These are phyloP conservation scores for Oscheius sp. DNA, from an alignment of 2,888 invertebrate genomes.

Conservation along the genomic window DNA sequence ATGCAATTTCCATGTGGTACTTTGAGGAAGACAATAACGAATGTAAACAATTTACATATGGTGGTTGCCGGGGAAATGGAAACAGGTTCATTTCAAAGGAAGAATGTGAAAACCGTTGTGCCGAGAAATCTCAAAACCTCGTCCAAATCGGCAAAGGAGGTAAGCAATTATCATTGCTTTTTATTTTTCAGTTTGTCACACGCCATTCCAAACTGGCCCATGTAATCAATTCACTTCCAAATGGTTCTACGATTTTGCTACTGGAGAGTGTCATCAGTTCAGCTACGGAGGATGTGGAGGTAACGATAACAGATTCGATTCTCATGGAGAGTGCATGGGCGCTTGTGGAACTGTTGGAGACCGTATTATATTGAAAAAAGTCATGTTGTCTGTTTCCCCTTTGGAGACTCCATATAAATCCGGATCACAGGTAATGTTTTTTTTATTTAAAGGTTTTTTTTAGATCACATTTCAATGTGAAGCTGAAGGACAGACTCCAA, in stretches of 20 bases:
- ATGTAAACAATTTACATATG: slow-evolving; percentile 65
- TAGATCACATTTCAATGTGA: slow-evolving; percentile 51
- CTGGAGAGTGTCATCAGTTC: slow-evolving; percentile 58
- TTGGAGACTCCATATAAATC: slow-evolving; percentile 26
- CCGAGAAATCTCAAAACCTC: slow-evolving; percentile 29
- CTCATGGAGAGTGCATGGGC: slow-evolving; percentile 45
- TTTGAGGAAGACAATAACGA: slow-evolving; percentile 43
- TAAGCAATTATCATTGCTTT: background rate
- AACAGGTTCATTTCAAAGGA: slow-evolving; percentile 39
- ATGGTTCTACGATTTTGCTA: slow-evolving; percentile 60
- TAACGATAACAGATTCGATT: slow-evolving; percentile 57
- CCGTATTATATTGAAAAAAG: slow-evolving; percentile 26
- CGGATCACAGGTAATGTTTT: slow-evolving; percentile 27
- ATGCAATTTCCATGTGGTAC: slow-evolving; percentile 66
- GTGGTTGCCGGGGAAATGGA: slow-evolving; percentile 67
- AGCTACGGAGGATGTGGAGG: slow-evolving; percentile 64
- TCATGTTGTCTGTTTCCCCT: background rate
- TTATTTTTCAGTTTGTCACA: slow-evolving; percentile 47
- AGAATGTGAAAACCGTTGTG: slow-evolving; percentile 43
- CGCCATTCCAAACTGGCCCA: slow-evolving; percentile 56
- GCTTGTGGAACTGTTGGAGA: slow-evolving; percentile 30
- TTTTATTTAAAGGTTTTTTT: background rate
- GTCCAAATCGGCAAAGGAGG: slow-evolving; percentile 30
- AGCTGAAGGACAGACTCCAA: slow-evolving; percentile 41
- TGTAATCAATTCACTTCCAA: slow-evolving; percentile 44